Evolutionary conservation across 2,797 vertebrate genomes (phyloP).

Genomic region (Sebastes diploproa): DNA sequence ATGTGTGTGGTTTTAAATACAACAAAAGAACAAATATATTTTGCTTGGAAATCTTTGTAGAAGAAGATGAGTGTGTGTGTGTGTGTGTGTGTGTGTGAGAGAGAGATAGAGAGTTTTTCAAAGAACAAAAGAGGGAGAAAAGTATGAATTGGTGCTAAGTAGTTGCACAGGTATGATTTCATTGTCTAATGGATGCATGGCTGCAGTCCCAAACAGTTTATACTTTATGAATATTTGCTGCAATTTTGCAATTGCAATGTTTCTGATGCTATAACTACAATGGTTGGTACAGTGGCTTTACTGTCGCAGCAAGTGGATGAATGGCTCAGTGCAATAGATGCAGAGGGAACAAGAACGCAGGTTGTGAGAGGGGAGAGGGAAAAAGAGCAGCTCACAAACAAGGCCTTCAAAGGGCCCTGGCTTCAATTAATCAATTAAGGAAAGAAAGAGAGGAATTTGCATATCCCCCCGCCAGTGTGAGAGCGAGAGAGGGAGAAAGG

Average conservation of each 20-base stretch:
- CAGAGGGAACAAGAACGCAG: conserved; percentile 56
- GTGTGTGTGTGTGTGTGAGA: too few species aligned
- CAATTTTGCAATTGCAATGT: background rate
- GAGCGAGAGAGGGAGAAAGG: conserved; percentile 37
- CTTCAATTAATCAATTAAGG: conserved; percentile 88
- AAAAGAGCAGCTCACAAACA: conserved; percentile 70
- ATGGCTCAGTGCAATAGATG: conserved; percentile 39
- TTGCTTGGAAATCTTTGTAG: background rate
- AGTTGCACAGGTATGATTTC: background rate
- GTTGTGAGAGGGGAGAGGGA: conserved; percentile 57
- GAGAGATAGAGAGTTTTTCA: background rate
- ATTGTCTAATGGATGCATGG: background rate
- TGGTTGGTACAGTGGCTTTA: conserved; percentile 19
- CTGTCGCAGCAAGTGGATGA: conserved; percentile 15
- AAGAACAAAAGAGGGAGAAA: background rate
- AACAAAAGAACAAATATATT: too few species aligned
- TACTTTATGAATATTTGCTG: background rate
- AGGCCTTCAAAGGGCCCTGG: conserved; percentile 77
- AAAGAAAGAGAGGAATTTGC: conserved; percentile 84
- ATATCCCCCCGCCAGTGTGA: conserved; percentile 72
- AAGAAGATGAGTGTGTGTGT: too few species aligned
- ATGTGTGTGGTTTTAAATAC: too few species aligned
- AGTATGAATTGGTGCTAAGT: background rate
- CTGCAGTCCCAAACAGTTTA: background rate
- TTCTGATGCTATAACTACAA: background rate